Base-by-base conservation (phyloP, 2,113 vertebrate genomes). In the Phyllostomus hastatus region DNA sequence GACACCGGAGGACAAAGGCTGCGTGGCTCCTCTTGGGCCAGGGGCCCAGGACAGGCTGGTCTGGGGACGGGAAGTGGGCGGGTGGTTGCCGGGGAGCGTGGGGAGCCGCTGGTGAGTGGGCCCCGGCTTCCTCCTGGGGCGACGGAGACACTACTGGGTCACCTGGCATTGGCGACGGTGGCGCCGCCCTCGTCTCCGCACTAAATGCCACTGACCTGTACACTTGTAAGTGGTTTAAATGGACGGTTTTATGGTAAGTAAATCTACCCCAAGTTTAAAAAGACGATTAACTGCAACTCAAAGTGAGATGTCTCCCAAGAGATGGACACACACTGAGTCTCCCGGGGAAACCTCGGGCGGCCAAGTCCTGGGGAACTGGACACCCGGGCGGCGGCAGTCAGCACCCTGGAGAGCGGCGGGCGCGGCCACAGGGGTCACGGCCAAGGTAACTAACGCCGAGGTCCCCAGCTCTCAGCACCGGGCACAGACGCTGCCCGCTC, bases 401-500 rank as follows among this genome's bases (percentile, higher is more conserved):
- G 41, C n/a, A 10, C 24, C 10, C 50, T 1, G 2, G 9, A 11
- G 17, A 10, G n/a, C 2, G 0, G 48, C 2, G n/a, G n/a, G 52
- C 1, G 1, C 16, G 3, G 41, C 35, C 35, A 22, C 2, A 4
- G 10, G 0, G 24, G 35, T 66, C 12, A 14, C 12, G 1, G 64
- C 64, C 8, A 4, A 26, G 15, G 33, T n/a, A n/a, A 67, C 4
- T n/a, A n/a, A n/a, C n/a, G 17, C n/a, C 2, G 16, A n/a, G 66
- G 66, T 10, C 9, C 28, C 26, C 10, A 5, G 14, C 43, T 50
- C 43, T 50, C 43, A 1, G 43, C n/a, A 35, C 41, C 5, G 5
- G 15, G 35, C 11, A 4, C 26, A 50, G 59, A 38, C 1, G 1
- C 48, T 41, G 33, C 43, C 19, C 15, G n/a, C 11, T 19, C 19